Evolutionary conservation across 2,113 vertebrate species (phyloP), one percentile per base, ranked within the genome.

Genomic region (Labeo rohita): DNA sequence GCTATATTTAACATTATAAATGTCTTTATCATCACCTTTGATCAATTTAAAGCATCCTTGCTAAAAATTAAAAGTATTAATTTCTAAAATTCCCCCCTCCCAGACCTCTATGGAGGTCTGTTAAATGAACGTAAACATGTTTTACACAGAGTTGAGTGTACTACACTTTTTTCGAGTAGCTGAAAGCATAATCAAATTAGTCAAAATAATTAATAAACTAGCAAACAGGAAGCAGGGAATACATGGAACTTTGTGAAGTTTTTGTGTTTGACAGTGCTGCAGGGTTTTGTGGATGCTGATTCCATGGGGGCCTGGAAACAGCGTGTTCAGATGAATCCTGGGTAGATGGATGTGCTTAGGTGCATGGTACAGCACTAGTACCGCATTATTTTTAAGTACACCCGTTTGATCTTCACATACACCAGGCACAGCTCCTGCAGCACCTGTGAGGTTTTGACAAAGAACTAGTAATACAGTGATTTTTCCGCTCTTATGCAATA

Each of bases 401-500:
- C n/a, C 49, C 23, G 1, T 45, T 80, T 80, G 39, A 47, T 61
- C 56, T 63, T 45, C 36, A 45, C 21, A 0, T 47, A 36, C 50
- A 59, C 52, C 2, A 56, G 34, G 9, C 52, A 39, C 52, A 65
- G 78, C 7, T 80, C 21, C 56, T 63, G 28, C 49, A 77, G 75
- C 28, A 16, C 45, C 50, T 65, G 56, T n/a, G 12, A 16, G 21
- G 36, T 45, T 80, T 63, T 80, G 6, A 80, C 59, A 80, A 63
- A 80, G 59, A 65, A 45, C 78, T 45, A 49, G 36, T 63, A 47
- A 61, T 47, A 63, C 36, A 61, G 79, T 49, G 6, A 66, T 45
- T 80, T 61, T 61, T 80, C 45, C 2, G 12, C 13, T 49, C 63
- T 82, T 82, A 52, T 82, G 45, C 45, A 68, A 68, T 81, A 50